These are phyloP conservation scores for Penaeus chinensis DNA, from an alignment of 1,140 invertebrate species.

Conservation along the genomic window DNA sequence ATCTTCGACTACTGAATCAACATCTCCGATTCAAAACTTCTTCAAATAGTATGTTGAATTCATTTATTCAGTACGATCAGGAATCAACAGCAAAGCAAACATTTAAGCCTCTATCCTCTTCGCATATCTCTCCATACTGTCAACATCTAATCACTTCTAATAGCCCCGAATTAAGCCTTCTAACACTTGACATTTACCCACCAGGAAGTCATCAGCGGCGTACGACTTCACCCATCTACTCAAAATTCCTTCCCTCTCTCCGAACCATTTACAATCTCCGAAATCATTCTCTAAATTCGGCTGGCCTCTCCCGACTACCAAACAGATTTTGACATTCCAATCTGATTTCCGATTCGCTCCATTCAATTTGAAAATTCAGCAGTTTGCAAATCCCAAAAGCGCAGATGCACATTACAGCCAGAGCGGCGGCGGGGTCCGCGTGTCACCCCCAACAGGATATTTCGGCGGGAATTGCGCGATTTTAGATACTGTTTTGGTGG, in stretches of 20 bases:
- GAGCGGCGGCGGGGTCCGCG: slow-evolving; percentile 27
- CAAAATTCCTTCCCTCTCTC: slow-evolving; percentile 48
- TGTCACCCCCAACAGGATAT: slow-evolving; percentile 55
- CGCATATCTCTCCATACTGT: too few species aligned
- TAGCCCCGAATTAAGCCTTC: neutral
- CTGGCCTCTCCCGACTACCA: slow-evolving; percentile 44
- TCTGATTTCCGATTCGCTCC: slow-evolving; percentile 61
- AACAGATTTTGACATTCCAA: slow-evolving; percentile 59
- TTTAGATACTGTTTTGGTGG: slow-evolving; percentile 55
- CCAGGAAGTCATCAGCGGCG: neutral
- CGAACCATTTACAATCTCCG: slow-evolving; percentile 48
- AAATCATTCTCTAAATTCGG: slow-evolving; percentile 56
- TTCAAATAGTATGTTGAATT: too few species aligned
- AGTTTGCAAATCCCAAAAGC: slow-evolving; percentile 55
- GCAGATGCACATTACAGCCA: slow-evolving; percentile 57
- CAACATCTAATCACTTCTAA: neutral
- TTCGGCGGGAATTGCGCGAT: slow-evolving; percentile 44
- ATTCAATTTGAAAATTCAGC: slow-evolving; percentile 60
- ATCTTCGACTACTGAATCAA: too few species aligned
- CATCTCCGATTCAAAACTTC: too few species aligned
- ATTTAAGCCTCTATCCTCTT: too few species aligned
- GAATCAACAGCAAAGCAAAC: too few species aligned
- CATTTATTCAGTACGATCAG: too few species aligned
- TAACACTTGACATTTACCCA: neutral
- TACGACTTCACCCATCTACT: slow-evolving; percentile 26